Conservation (phyloP, 2,797 vertebrate species). For the Parotocinclus haroldoi region DNA sequence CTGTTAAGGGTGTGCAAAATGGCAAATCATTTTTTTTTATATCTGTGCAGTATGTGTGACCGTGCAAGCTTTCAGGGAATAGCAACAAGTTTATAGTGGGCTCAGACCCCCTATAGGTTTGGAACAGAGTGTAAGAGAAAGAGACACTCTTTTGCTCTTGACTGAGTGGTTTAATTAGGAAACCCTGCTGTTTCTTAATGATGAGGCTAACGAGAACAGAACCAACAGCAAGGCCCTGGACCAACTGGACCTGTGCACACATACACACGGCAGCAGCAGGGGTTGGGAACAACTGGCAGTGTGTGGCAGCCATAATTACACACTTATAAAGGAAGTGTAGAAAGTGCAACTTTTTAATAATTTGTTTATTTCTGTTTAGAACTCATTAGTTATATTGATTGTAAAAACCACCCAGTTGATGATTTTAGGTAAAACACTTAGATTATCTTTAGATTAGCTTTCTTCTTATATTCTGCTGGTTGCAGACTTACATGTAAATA, state of each 20-base stretch:
- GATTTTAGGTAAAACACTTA: constrained; percentile 39
- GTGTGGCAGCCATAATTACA: not conserved
- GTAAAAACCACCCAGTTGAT: constrained; percentile 4
- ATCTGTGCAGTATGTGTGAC: too few species aligned
- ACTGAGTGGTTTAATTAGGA: constrained; percentile 47
- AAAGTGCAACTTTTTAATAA: constrained; percentile 32
- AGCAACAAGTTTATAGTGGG: not conserved
- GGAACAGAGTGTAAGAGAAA: not conserved
- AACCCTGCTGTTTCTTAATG: constrained; percentile 52
- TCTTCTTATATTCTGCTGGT: too few species aligned
- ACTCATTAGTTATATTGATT: constrained; percentile 50
- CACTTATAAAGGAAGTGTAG: not conserved
- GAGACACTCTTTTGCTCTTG: constrained; percentile 49
- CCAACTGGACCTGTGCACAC: constrained; percentile 23
- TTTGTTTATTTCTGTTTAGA: constrained; percentile 42
- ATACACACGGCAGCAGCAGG: constrained; percentile 16
- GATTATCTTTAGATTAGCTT: not conserved
- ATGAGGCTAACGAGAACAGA: constrained; percentile 49
- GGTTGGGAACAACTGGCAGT: constrained; percentile 25
- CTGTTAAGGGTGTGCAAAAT: too few species aligned
- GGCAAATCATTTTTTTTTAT: too few species aligned
- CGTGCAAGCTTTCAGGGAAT: too few species aligned
- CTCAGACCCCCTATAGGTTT: not conserved
- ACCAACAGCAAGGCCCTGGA: constrained; percentile 8
- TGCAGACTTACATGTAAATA: too few species aligned